Evolutionary conservation across 2,113 vertebrate species (phyloP).

Genomic region (Hystrix brachyura): DNA sequence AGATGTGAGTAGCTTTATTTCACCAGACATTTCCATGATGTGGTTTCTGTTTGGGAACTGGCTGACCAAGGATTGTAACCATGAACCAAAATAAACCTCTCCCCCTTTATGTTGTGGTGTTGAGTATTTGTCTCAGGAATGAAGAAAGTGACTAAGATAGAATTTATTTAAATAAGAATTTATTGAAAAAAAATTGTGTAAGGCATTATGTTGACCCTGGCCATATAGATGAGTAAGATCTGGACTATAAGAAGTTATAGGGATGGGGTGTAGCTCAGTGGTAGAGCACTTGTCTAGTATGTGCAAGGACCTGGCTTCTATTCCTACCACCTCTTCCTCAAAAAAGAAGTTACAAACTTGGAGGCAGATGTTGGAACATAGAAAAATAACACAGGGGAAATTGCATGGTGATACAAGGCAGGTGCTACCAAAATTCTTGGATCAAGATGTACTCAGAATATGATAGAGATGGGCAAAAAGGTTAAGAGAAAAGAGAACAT

Average conservation of each 20-base stretch:
- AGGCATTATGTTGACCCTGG: background rate
- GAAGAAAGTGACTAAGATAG: background rate
- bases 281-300: background rate
- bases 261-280: background rate
- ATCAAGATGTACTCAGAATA: background rate
- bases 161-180: background rate
- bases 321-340: background rate
- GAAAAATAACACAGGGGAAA: background rate
- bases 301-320: background rate
- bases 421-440: background rate
- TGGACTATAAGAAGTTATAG: constrained; percentile 31
- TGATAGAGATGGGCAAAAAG: background rate
- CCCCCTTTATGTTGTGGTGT: background rate
- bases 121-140: background rate
- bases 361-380: background rate
- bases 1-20: background rate
- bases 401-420: background rate
- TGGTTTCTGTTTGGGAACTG: background rate
- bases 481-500: background rate
- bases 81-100: background rate
- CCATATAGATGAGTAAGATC: background rate
- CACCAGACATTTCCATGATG: background rate
- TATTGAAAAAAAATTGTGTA: constrained; percentile 8
- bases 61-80: background rate
- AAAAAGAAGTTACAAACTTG: background rate